Conservation (phyloP, 2,888 invertebrate species). For the Metacarcinus magister region DNA sequence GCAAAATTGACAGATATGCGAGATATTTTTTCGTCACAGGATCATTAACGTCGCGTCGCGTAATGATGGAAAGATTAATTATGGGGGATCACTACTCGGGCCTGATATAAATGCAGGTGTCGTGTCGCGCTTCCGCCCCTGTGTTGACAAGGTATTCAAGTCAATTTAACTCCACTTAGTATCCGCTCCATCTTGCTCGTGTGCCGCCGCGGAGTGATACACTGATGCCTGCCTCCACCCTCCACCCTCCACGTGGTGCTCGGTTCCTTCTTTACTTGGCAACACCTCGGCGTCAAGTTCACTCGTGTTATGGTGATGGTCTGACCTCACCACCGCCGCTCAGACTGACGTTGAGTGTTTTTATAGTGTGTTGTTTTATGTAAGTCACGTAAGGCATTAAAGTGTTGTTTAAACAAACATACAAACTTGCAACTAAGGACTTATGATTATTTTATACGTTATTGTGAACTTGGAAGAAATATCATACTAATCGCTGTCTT, state of each 20-base stretch:
- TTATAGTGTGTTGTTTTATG: background rate
- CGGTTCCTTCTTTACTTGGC: background rate
- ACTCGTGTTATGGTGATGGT: background rate
- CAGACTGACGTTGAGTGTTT: background rate
- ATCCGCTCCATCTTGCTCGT: background rate
- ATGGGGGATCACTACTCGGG: background rate
- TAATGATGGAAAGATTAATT: slow-evolving; percentile 55
- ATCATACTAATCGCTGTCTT: too few species aligned
- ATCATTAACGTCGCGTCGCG: slow-evolving; percentile 52
- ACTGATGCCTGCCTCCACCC: background rate
- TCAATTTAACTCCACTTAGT: background rate
- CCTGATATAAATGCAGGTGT: slow-evolving; percentile 44
- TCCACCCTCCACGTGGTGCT: background rate
- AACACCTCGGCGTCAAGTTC: background rate
- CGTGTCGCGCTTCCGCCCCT: slow-evolving; percentile 21
- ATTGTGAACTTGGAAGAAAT: too few species aligned
- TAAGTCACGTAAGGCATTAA: background rate
- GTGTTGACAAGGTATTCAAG: slow-evolving; percentile 47
- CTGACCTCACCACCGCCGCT: background rate
- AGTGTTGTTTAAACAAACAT: background rate
- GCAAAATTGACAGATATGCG: background rate
- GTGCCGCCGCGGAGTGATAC: background rate
- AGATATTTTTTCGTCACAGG: background rate
- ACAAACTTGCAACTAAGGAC: background rate
- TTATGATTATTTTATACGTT: too few species aligned